These are phyloP conservation scores for Nebria salina DNA, from an alignment of 2,888 invertebrate species.

Conservation along the genomic window DNA sequence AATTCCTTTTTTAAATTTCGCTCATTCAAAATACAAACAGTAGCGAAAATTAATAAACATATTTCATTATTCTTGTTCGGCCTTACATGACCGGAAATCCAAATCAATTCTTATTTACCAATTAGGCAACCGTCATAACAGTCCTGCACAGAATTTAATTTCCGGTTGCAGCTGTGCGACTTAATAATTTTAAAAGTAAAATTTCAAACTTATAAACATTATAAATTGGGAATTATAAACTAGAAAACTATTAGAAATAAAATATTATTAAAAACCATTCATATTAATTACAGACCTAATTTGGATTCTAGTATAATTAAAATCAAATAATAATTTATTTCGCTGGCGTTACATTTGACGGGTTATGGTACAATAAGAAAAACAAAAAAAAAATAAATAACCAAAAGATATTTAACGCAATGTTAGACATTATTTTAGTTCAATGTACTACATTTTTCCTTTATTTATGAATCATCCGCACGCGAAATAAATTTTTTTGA, in stretches of 20 bases:
- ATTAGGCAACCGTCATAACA: too few species aligned
- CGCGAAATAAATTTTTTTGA: conserved; percentile 11
- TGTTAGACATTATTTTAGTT: conserved; percentile 5
- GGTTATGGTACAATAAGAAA: neutral
- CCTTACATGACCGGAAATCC: too few species aligned
- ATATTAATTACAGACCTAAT: neutral
- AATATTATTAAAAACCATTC: neutral
- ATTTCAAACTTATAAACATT: too few species aligned
- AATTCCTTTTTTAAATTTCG: too few species aligned
- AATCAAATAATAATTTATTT: conserved; percentile 4
- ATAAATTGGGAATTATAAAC: too few species aligned
- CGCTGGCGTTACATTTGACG: neutral
- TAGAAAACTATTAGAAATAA: neutral
- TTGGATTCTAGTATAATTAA: neutral
- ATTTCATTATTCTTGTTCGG: too few species aligned
- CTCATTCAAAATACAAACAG: too few species aligned
- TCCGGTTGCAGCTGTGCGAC: too few species aligned
- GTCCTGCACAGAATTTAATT: too few species aligned
- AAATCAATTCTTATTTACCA: too few species aligned
- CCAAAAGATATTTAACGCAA: neutral
- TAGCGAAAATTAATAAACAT: too few species aligned
- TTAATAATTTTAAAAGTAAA: too few species aligned
- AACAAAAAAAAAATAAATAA: neutral
- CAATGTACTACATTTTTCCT: conserved; percentile 6
- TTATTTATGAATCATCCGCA: conserved; percentile 2